Conservation (phyloP, 2,113 vertebrate species). For the Salvelinus sp. region DNA sequence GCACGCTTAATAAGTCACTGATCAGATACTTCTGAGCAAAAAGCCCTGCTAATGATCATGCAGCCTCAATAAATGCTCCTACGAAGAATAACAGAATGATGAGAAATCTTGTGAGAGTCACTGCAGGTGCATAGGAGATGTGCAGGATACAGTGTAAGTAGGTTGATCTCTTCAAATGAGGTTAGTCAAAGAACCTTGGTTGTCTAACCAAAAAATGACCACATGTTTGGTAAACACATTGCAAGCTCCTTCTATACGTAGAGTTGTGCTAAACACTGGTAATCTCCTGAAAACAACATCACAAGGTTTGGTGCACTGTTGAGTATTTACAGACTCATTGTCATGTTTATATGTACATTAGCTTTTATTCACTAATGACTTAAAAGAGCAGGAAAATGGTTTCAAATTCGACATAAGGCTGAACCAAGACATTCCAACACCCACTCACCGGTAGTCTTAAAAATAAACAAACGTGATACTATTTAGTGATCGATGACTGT, state of each 20-base stretch:
- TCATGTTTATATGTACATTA: neutral
- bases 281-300: neutral
- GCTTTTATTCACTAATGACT: slow-evolving; percentile 9
- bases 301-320: neutral
- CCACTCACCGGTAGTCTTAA: slow-evolving; percentile 42
- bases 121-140: neutral
- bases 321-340: slow-evolving; percentile 19
- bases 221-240: neutral
- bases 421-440: slow-evolving; percentile 37
- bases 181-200: neutral
- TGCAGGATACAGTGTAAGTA: neutral
- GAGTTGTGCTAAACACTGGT: neutral
- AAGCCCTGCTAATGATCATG: no score
- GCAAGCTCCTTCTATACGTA: neutral
- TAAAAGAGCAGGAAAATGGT: slow-evolving; percentile 15
- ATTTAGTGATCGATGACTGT: slow-evolving; percentile 3
- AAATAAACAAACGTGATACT: slow-evolving; percentile 29
- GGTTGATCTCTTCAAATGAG: neutral
- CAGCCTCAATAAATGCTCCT: neutral
- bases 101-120: neutral
- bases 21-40: no score
- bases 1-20: no score
- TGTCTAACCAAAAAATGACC: neutral
- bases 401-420: neutral
- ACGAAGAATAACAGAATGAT: neutral